Evolutionary conservation across 2,113 vertebrate genomes (phyloP), one percentile per base, ranked within the genome.

Genomic region (Piprites chloris): DNA sequence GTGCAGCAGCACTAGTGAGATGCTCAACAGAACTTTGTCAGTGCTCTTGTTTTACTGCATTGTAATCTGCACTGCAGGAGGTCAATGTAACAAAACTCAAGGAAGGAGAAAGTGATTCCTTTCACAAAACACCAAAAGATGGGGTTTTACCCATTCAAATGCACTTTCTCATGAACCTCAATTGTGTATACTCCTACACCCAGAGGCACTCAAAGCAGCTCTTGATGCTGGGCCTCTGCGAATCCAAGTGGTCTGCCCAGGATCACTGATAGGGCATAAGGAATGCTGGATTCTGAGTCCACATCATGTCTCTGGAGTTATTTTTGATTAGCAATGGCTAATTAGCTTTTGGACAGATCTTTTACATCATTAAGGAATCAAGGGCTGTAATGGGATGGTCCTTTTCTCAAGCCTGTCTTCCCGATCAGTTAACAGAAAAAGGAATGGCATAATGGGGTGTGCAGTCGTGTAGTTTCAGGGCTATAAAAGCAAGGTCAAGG

Each of bases 401-500:
- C 7, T 83, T 72, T 92, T 75, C 58, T 85, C 15, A 41, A 85
- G 30, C 5, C 16, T 35, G n/a, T 49, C 41, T 61, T 86, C 49
- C 63, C 37, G 24, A 61, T 22, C 1, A 4, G 14, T 49, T 86
- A 32, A 35, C 28, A 83, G 67, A n/a, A 82, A 71, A 65, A 39
- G 32, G 27, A 88, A 86, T 28, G 53, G 33, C 35, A 37, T 47
- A 9, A 33, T 27, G 23, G 35, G 11, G 12, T 73, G 19, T 50
- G 16, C 28, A 72, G 55, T 49, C 24, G 12, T 18, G 13, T 58
- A 62, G 23, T 20, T 71, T 0, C 0, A 87, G 50, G 1, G 1
- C 37, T 46, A 9, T 20, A 37, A 77, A 85, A 81, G 33, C 32
- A 87, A 67, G 28, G 52, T 22, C 33, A 35, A 78, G 20, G 49